These are phyloP conservation scores for Limnephilus marmoratus DNA, from an alignment of 2,888 invertebrate genomes.

Conservation along the genomic window DNA sequence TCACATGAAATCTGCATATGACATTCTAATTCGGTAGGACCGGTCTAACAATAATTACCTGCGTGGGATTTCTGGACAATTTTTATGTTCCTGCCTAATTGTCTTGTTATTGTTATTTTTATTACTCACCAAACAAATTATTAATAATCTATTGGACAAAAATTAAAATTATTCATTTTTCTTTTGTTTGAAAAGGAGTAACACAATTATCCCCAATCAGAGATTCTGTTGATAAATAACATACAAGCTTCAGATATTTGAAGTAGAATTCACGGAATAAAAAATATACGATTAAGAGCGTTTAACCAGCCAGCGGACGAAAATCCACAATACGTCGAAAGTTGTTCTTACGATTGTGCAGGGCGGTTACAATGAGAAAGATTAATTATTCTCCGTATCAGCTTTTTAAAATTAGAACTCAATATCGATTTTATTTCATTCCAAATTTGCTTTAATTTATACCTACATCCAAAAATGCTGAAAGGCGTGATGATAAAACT, in stretches of 20 bases:
- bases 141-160: not conserved
- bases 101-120: not conserved
- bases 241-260: not conserved
- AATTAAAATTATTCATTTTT: not conserved
- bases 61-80: not conserved
- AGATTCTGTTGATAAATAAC: not conserved
- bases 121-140: not conserved
- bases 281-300: not conserved
- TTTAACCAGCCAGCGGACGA: too few relatives aligned
- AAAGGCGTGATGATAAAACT: too few relatives aligned
- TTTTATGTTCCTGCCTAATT: not conserved
- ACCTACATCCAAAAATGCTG: too few relatives aligned
- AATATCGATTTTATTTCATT: too few relatives aligned
- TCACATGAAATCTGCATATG: not conserved
- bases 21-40: not conserved
- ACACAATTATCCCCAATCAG: not conserved
- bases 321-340: too few relatives aligned
- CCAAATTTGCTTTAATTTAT: too few relatives aligned
- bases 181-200: not conserved
- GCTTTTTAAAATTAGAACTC: too few relatives aligned
- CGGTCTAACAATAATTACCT: not conserved
- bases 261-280: not conserved
- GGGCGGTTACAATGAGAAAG: too few relatives aligned
- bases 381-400: too few relatives aligned
- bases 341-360: too few relatives aligned